Conservation (phyloP, 2,113 vertebrate genomes). For the Megatriorchis doriae region DNA sequence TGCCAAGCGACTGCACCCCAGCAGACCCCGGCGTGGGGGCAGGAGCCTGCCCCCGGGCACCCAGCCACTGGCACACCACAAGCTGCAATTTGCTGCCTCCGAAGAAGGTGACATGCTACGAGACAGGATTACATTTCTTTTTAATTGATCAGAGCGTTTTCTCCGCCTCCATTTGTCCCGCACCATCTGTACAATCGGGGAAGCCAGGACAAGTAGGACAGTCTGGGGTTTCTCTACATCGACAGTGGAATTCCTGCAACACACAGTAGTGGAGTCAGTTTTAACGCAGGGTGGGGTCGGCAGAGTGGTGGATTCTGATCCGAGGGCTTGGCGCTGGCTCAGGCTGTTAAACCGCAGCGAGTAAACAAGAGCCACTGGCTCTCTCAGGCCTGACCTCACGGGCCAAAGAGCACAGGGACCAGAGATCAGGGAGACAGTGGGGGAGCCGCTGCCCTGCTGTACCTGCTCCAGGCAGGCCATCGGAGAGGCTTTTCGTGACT, state of each 20-base stretch:
- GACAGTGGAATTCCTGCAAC: slow-evolving; percentile 4
- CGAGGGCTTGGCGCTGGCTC: not conserved
- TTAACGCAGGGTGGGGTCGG: rapidly evolving
- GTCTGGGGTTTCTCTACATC: not conserved
- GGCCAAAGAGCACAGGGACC: not conserved
- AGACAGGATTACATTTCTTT: slow-evolving; percentile 4
- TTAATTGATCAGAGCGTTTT: slow-evolving; percentile 27
- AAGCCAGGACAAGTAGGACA: not conserved
- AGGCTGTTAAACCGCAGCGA: not conserved
- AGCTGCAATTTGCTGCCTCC: not conserved
- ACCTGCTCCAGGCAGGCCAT: not conserved
- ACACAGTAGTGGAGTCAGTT: not conserved
- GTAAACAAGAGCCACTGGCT: not conserved
- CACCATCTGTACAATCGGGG: not conserved
- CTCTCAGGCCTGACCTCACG: not conserved
- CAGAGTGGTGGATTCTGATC: not conserved
- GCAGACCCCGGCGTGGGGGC: not conserved
- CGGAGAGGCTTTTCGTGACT: not conserved
- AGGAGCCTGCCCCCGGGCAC: not conserved
- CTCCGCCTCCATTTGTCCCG: not conserved
- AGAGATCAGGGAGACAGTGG: not conserved
- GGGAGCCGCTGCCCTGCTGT: not conserved
- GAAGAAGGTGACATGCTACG: not conserved
- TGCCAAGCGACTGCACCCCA: not conserved
- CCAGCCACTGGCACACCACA: not conserved